These are phyloP conservation scores for Vidua macroura DNA, from an alignment of 2,113 vertebrate species.

Conservation along the genomic window DNA sequence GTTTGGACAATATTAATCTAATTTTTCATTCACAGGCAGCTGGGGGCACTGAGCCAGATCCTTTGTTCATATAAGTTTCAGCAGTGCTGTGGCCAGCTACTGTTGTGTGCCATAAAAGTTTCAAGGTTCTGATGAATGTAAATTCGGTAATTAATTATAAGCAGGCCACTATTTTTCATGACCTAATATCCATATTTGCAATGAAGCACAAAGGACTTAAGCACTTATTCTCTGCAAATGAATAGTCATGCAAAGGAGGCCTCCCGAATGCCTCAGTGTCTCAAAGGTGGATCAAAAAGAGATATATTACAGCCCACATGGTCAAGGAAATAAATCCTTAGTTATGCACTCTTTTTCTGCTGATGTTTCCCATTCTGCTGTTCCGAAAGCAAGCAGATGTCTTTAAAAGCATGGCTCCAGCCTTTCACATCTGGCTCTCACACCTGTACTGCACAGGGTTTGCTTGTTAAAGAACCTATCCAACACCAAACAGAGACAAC, in stretches of 20 bases:
- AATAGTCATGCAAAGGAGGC: neutral
- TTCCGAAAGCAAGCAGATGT: neutral
- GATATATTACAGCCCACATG: neutral
- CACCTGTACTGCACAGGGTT: neutral
- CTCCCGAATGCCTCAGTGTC: fast-evolving
- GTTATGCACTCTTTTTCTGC: neutral
- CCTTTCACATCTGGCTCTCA: neutral
- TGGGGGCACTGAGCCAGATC: neutral
- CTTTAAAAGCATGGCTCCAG: neutral
- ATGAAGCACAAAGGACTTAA: neutral
- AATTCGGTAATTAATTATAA: neutral
- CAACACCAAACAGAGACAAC: fast-evolving
- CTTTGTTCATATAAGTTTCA: neutral
- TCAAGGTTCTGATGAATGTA: neutral
- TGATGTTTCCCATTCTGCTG: neutral
- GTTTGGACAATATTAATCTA: neutral
- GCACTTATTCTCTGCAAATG: neutral
- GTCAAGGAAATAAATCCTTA: neutral
- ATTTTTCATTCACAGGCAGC: neutral
- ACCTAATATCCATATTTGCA: neutral
- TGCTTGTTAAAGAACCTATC: neutral
- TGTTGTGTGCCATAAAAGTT: neutral
- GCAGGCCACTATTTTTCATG: neutral
- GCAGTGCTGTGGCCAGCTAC: neutral
- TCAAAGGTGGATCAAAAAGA: neutral